Percentiles rank a stretch among this genome's conserved stretches.
These are phyloP conservation scores for Spondyliosoma cantharus DNA, from an alignment of 2,797 vertebrate species.

Conservation along the genomic window DNA sequence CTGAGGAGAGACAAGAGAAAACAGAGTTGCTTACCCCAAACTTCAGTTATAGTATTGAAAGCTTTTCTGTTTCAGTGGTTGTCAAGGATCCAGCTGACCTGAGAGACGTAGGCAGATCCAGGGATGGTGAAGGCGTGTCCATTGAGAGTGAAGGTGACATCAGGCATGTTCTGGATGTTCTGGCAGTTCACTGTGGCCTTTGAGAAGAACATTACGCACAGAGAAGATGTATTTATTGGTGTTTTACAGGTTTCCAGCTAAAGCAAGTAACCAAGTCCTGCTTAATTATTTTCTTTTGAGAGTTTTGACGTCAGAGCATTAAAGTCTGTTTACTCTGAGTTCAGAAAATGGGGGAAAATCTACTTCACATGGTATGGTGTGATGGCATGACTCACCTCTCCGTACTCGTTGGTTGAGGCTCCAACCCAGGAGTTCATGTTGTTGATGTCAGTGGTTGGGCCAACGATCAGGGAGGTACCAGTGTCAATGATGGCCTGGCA, in stretches of 20 bases:
- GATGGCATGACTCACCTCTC: conserved; percentile 73
- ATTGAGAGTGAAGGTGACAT: conserved; percentile 75
- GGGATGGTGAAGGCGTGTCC: conserved; percentile 65
- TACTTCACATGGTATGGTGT: conserved; percentile 17
- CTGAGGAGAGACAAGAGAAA: conserved; percentile 51
- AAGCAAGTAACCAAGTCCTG: conserved; percentile 31
- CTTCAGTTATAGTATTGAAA: not conserved
- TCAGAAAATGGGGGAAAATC: conserved; percentile 52
- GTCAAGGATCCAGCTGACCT: conserved; percentile 56
- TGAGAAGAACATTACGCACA: conserved; percentile 28
- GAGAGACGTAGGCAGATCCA: conserved; percentile 68
- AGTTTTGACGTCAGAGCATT: conserved; percentile 61
- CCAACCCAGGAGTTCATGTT: conserved; percentile 74
- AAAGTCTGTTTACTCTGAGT: conserved; percentile 60
- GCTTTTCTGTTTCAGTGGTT: not conserved
- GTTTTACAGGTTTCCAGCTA: conserved; percentile 56
- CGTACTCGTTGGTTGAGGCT: conserved; percentile 62
- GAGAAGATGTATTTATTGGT: conserved; percentile 56
- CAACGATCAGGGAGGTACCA: conserved; percentile 79
- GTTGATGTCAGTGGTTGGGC: conserved; percentile 73
- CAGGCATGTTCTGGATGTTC: conserved; percentile 68
- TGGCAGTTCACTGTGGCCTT: conserved; percentile 73
- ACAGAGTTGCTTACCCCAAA: not conserved
- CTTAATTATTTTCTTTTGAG: conserved; percentile 61
- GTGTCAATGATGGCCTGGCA: conserved; percentile 82